Evolutionary conservation across 2,888 invertebrate genomes (phyloP), one percentile per base, ranked within the genome.

Genomic region (Crematogaster levior): DNA sequence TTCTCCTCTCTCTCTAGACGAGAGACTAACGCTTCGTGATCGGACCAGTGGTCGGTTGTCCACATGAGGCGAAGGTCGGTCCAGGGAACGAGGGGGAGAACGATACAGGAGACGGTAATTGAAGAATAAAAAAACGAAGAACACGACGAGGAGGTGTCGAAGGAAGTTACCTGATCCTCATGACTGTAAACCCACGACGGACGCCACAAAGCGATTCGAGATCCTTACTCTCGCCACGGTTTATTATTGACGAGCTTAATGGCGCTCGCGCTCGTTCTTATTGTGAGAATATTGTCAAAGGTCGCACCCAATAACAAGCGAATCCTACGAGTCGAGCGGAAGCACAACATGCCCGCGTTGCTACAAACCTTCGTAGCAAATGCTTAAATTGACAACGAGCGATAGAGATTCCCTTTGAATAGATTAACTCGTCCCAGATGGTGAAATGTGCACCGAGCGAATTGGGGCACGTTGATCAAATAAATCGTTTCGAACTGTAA

Each of bases 221-320:
- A 81, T 63, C 10, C 72, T 81, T 58, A 56, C 79, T 83, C 66
- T 79, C 83, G 81, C 83, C 80, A 56, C 83, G 46, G 63, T 83
- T 89, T 84, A 87, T 88, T 89, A 88, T 75, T 82, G 65, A 72
- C 84, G 66, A 43, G 77, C 70, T 82, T 77, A 83, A 86, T 56
- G 46, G 60, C 48, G 58, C 34, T 48, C 37, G 85, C 81, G 43
- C 73, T 83, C 72, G 30, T 72, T 86, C 53, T 74, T 65, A 56
- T 77, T 77, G 70, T 18, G 58, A 48, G 58, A 37, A 37, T 73
- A 80, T 82, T 74, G 75, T 66, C 53, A 27, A 66, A 81, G 66
- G 65, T 85, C 84, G 84, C 58, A 56, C 21, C 77, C 81, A 80
- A 86, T 86, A 86, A 85, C 81, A 86, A 86, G 56, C 73, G 79